Percentiles rank a stretch among this genome's conserved stretches.
These are phyloP conservation scores for Phymorhynchus buccinoides DNA, from an alignment of 1,140 invertebrate genomes.

Conservation along the genomic window DNA sequence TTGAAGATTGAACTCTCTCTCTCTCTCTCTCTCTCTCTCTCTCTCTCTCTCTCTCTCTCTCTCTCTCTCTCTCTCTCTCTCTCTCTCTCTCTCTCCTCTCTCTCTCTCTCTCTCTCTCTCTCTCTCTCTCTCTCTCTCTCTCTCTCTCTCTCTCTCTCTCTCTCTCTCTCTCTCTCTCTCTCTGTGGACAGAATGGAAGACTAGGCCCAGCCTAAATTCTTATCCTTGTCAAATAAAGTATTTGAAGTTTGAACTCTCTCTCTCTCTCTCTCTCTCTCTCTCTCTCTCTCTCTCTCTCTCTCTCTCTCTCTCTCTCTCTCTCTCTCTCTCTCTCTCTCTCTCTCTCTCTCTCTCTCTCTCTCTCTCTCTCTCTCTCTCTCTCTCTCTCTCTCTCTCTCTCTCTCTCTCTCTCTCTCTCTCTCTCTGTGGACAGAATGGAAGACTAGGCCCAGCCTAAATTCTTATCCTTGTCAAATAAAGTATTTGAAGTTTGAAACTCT, in stretches of 20 bases:
- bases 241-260: too few relatives aligned
- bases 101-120: not conserved
- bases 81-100: conserved; percentile 40
- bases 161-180: not conserved
- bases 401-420: not conserved
- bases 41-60: not conserved
- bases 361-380: not conserved
- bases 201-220: too few relatives aligned
- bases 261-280: not conserved
- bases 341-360: not conserved
- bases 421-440: too few relatives aligned
- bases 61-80: conserved; percentile 2
- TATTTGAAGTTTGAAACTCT: too few relatives aligned
- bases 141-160: not conserved
- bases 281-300: not conserved
- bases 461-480: too few relatives aligned
- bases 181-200: too few relatives aligned
- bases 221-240: too few relatives aligned
- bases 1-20: too few relatives aligned
- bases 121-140: not conserved
- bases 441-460: too few relatives aligned
- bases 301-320: too few relatives aligned
- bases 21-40: not conserved
- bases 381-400: not conserved
- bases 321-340: not conserved